Conservation (phyloP, 2,888 invertebrate genomes). For the Malacosoma neustria region DNA sequence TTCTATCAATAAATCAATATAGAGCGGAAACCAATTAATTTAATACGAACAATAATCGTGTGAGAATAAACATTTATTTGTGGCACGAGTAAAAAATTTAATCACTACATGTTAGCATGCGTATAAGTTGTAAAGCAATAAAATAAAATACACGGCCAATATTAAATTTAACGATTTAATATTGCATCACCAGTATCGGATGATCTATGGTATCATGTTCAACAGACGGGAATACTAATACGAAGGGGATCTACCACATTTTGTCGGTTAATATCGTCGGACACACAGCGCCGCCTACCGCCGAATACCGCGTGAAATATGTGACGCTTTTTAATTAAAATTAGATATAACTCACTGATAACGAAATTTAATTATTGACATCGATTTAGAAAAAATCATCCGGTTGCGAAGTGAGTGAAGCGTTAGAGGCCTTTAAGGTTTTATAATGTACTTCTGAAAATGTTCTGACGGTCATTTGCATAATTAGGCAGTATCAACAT, state of each 20-base stretch:
- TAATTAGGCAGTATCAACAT: background rate
- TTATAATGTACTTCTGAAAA: background rate
- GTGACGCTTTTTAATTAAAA: slow-evolving; percentile 73
- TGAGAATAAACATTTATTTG: slow-evolving; percentile 66
- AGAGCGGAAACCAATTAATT: slow-evolving; percentile 37
- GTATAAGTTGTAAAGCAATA: slow-evolving; percentile 65
- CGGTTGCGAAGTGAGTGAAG: slow-evolving; percentile 18
- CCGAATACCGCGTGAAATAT: slow-evolving; percentile 69
- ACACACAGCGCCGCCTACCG: slow-evolving; percentile 59
- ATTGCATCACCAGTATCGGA: slow-evolving; percentile 45
- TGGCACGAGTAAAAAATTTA: slow-evolving; percentile 43
- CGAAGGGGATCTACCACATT: slow-evolving; percentile 30
- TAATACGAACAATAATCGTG: slow-evolving; percentile 54
- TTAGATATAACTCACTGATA: slow-evolving; percentile 63
- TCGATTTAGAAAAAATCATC: slow-evolving; percentile 39
- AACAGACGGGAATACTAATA: slow-evolving; percentile 22
- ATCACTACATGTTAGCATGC: slow-evolving; percentile 56
- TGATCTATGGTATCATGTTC: slow-evolving; percentile 31
- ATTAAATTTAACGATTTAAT: slow-evolving; percentile 73
- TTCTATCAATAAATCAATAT: slow-evolving; percentile 40
- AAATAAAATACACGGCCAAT: slow-evolving; percentile 64
- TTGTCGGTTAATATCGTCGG: slow-evolving; percentile 36
- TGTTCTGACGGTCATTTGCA: background rate
- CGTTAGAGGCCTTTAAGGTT: background rate
- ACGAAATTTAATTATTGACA: slow-evolving; percentile 58